Evolutionary conservation across 2,888 invertebrate genomes (phyloP), one percentile per base, ranked within the genome.

Genomic region (Ophioninae sp.): DNA sequence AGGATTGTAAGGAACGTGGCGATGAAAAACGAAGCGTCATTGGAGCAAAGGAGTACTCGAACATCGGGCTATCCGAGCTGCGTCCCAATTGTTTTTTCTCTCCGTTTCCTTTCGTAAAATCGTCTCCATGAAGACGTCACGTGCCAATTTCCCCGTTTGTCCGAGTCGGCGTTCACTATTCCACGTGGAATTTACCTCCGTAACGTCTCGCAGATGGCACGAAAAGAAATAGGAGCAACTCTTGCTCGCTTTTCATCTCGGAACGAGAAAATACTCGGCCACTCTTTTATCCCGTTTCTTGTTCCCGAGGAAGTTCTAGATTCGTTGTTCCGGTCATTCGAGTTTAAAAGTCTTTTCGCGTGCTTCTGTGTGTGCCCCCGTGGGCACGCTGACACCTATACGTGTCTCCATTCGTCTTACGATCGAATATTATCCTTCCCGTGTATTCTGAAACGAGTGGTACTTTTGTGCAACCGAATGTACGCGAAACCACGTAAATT

Each of bases 241-340:
- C 57, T 82, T 79, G 79, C 65, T 79, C 56, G 75, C 80, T 83
- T 80, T 83, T 83, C 77, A 76, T 83, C 80, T 80, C 77, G 76
- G 50, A 80, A 61, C 39, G 57, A 72, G 79, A 72, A 77, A 83
- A 61, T 37, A 21, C 44, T 39, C 57, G 56, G 44, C 6, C 21
- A 17, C 41, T 68, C 30, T 59, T 77, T 30, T 67, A 10, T 44
- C 30, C 44, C 44, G 59, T 39, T 44, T 70, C 75, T 30, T 20
- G 23, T 20, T 68, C 20, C 39, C 23, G 73, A 77, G 68, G 83
- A 77, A 77, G 73, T 62, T 81, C 70, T 67, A 65, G 69, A 81
- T 81, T 81, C 41, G 39, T 79, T 65, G 83, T 81, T 84, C 78
- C 81, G 83, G 83, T 84, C 78, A 75, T 84, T 81, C 83, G 78